Base-by-base conservation (phyloP, 2,797 vertebrate genomes). In the Chaenodraco wilsoni region DNA sequence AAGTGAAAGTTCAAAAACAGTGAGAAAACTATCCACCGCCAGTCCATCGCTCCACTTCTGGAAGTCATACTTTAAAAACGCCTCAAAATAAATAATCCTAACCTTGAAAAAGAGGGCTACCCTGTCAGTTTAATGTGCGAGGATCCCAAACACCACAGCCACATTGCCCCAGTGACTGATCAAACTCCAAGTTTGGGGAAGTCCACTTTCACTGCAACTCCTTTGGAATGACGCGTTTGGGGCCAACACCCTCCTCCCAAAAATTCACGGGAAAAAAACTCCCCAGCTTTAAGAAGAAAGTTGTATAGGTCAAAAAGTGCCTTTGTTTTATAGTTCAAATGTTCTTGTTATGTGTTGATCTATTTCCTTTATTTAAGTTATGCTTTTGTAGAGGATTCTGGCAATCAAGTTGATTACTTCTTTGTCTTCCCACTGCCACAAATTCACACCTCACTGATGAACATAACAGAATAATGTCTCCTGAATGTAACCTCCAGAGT, bases 161-260 rank as follows among this genome's bases (percentile, higher is more conserved):
- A 59, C 84, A 68, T 69, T 66, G 81, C 69, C 60, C 68, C 51
- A 73, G 71, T 74, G 79, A 84, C 88, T 84, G 87, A 83, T 82
- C 69, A 72, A 88, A 86, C 76, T 86, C 72, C 78, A 87, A 91
- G 71, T 89, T 91, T 86, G 79, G 86, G 87, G 79, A 92, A 92
- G 89, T 92, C 80, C 88, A 84, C 74, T 84, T 67, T 64, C 72
- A 69, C 69, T 86, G 84, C 87, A 90, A 88, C 89, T 91, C 85
- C 81, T 57, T 82, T 74, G 83, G 86, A 89, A 84, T 92, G 92
- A 93, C 92, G 92, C 92, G 92, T 81, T 55, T 16, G 48, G 81
- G 85, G 83, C 60, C 89, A 76, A 90, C 90, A 81, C 90, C 88
- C 91, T 84, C 87, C 83, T 83, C 78, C 84, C 21, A 64, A 76